Percentiles rank a stretch among this genome's conserved stretches.
phyloP scores from a whole-genome alignment of 2,888 invertebrate species.

The Alloplasta piceator region DNA sequence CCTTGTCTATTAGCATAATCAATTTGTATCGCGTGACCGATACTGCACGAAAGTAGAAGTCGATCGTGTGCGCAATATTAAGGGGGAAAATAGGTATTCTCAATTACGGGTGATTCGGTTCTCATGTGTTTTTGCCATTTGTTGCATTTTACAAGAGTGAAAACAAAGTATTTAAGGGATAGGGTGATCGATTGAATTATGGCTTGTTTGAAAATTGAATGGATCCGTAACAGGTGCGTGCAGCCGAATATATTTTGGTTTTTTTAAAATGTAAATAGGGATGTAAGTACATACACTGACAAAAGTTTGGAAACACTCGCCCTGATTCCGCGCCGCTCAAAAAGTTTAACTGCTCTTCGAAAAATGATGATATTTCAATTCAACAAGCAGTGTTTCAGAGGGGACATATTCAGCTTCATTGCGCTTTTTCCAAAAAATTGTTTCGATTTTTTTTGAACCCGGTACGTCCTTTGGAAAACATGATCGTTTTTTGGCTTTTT shows the following conservation, averaged over 20 bases:
- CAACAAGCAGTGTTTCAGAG: too few relatives aligned
- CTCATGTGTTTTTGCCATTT: conserved; percentile 5
- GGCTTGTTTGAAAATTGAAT: conserved; percentile 5
- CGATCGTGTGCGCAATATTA: not conserved
- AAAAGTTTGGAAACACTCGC: too few relatives aligned
- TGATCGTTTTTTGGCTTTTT: too few relatives aligned
- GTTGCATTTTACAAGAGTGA: not conserved
- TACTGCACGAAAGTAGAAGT: not conserved
- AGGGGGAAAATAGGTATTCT: conserved; percentile 7
- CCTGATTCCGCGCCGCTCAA: too few relatives aligned
- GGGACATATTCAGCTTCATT: too few relatives aligned
- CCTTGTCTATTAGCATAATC: not conserved
- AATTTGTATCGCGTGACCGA: conserved; percentile 16
- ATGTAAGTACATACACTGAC: too few relatives aligned
- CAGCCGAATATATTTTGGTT: not conserved
- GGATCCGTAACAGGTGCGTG: conserved; percentile 41
- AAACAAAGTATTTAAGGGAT: not conserved
- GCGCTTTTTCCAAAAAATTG: too few relatives aligned
- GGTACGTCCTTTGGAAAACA: too few relatives aligned
- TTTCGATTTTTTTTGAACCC: too few relatives aligned
- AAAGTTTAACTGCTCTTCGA: too few relatives aligned
- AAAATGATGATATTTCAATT: too few relatives aligned
- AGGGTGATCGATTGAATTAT: not conserved
- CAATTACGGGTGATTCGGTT: not conserved
- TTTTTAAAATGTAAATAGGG: not conserved